Percentiles rank a stretch among this genome's conserved stretches.
Conservation (phyloP, 2,888 invertebrate genomes). For the Punctoribates punctum region DNA sequence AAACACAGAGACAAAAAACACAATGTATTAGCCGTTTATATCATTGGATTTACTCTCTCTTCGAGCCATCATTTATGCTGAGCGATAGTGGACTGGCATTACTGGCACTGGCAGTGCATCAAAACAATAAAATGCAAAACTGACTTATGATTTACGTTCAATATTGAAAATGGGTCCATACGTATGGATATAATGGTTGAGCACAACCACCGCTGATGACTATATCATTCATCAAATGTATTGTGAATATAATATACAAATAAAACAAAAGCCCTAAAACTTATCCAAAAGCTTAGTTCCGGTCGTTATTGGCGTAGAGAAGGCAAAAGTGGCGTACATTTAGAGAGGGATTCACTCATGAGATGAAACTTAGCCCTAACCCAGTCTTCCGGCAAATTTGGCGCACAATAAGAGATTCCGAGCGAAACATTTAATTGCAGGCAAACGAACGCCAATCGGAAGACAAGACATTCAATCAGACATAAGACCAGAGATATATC, state of each 20-base stretch:
- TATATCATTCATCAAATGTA: slow-evolving; percentile 24
- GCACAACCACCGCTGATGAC: background rate
- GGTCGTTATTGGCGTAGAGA: slow-evolving; percentile 23
- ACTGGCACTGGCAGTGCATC: background rate
- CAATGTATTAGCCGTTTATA: slow-evolving; percentile 24
- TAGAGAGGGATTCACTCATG: slow-evolving; percentile 12
- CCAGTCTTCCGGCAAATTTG: slow-evolving; percentile 25
- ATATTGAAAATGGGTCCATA: slow-evolving; percentile 24
- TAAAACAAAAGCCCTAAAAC: slow-evolving; percentile 32
- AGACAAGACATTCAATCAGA: background rate
- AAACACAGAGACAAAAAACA: background rate
- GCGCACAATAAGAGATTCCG: background rate
- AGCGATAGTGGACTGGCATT: background rate
- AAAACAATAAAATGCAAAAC: slow-evolving; percentile 24
- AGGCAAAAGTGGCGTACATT: background rate
- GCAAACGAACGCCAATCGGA: slow-evolving; percentile 18
- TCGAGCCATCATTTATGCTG: background rate
- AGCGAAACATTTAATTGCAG: slow-evolving; percentile 7
- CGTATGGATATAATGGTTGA: slow-evolving; percentile 26
- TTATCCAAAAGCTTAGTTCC: slow-evolving; percentile 33
- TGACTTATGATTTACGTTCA: slow-evolving; percentile 27
- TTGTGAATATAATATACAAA: slow-evolving; percentile 27
- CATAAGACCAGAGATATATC: background rate
- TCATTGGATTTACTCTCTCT: background rate
- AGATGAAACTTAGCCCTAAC: background rate